These are phyloP conservation scores for Nomia melanderi DNA, from an alignment of 1,140 invertebrate species.

Conservation along the genomic window DNA sequence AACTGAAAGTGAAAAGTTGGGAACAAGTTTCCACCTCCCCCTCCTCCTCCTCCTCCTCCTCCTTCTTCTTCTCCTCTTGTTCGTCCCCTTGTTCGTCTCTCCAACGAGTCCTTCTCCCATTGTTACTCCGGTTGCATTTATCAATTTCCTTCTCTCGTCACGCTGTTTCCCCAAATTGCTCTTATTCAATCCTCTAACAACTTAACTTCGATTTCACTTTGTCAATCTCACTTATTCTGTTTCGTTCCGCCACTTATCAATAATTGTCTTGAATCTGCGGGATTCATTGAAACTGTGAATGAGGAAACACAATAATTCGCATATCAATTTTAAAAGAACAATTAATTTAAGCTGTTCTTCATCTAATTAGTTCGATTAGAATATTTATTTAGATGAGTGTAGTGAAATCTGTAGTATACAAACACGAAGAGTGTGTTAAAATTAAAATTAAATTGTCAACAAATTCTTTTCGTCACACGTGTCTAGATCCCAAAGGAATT, in stretches of 20 bases:
- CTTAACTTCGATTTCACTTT: not conserved
- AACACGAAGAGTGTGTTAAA: no score
- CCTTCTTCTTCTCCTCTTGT: not conserved
- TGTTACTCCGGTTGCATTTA: constrained; percentile 6
- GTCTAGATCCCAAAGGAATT: no score
- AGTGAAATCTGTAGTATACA: no score
- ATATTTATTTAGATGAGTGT: no score
- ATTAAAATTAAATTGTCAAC: no score
- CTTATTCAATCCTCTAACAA: not conserved
- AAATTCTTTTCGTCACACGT: no score
- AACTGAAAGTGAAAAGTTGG: constrained; percentile 42
- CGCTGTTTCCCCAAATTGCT: not conserved
- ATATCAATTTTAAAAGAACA: no score
- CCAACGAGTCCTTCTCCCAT: not conserved
- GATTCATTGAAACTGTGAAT: no score
- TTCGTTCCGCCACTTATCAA: not conserved
- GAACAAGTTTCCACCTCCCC: constrained; percentile 5
- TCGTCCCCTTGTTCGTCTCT: no score
- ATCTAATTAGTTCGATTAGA: no score
- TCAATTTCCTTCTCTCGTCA: constrained; percentile 22
- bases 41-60: not conserved
- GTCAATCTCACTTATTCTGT: not conserved
- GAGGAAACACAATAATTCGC: no score
- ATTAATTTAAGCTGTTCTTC: no score
- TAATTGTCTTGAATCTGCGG: not conserved